Evolutionary conservation across 2,113 vertebrate species (phyloP).

Genomic region (Trichomycterus rosablanca): DNA sequence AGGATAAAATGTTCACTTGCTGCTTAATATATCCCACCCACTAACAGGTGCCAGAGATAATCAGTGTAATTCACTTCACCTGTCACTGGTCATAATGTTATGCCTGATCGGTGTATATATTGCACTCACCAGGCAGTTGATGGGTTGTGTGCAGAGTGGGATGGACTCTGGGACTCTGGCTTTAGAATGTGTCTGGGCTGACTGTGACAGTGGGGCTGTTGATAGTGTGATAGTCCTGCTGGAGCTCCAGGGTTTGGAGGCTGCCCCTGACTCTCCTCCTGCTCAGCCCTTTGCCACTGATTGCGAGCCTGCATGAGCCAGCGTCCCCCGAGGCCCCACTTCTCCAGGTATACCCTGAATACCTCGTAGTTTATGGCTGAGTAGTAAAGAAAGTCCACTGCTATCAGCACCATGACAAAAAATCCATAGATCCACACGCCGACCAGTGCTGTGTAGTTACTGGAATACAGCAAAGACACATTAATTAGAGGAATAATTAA

Average conservation of each 20-base stretch:
- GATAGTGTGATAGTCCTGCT: slow-evolving; percentile 33
- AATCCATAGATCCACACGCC: slow-evolving; percentile 99
- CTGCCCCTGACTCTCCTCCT: slow-evolving; percentile 64
- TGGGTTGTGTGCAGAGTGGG: slow-evolving; percentile 83
- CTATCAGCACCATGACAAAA: slow-evolving; percentile 87
- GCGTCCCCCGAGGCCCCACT: slow-evolving; percentile 88
- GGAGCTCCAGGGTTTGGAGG: slow-evolving; percentile 50
- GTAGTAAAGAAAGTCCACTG: slow-evolving; percentile 94
- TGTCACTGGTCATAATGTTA: too few relatives aligned
- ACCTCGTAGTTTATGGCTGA: slow-evolving; percentile 96
- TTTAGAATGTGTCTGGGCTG: slow-evolving; percentile 77
- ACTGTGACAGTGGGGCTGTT: slow-evolving; percentile 51
- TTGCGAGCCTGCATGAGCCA: slow-evolving; percentile 86
- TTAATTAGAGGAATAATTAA: background rate
- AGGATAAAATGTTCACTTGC: too few relatives aligned
- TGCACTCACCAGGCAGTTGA: slow-evolving; percentile 83
- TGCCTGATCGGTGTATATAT: too few relatives aligned
- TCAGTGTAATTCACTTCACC: too few relatives aligned
- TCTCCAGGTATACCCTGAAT: slow-evolving; percentile 88
- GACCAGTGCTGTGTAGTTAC: slow-evolving; percentile 92
- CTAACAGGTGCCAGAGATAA: too few relatives aligned
- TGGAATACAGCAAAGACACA: slow-evolving; percentile 53
- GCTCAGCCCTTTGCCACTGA: slow-evolving; percentile 76
- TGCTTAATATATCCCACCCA: too few relatives aligned
- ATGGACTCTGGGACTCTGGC: slow-evolving; percentile 79